These are phyloP conservation scores for Heliothis virescens DNA, from an alignment of 1,140 invertebrate species.

Conservation along the genomic window DNA sequence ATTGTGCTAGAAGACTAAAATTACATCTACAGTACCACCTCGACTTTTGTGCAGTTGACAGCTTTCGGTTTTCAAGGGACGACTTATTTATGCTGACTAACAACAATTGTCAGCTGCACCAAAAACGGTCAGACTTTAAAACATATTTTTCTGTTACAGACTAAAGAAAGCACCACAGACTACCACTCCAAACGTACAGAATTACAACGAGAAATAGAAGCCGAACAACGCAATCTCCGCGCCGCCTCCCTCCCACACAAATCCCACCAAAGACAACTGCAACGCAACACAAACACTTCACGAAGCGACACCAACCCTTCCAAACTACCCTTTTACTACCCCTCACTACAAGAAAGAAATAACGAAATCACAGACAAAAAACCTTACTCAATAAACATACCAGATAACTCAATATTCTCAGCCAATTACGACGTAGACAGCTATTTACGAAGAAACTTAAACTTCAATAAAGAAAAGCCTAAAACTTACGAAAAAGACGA, in stretches of 20 bases:
- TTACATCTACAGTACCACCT: no score
- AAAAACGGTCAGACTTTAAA: no score
- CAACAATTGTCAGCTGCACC: no score
- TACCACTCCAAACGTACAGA: constrained; percentile 79
- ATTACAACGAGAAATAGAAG: constrained; percentile 83
- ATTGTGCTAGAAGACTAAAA: no score
- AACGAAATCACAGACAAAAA: constrained; percentile 48
- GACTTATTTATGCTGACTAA: background rate
- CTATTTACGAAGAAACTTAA: constrained; percentile 77
- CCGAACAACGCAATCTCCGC: constrained; percentile 72
- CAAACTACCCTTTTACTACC: constrained; percentile 63
- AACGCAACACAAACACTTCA: constrained; percentile 47
- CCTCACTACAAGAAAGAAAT: constrained; percentile 28
- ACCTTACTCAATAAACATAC: constrained; percentile 75
- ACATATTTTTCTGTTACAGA: constrained; percentile 64
- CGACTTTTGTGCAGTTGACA: no score
- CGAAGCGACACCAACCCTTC: constrained; percentile 41
- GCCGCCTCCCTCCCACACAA: constrained; percentile 60
- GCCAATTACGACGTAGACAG: constrained; percentile 77
- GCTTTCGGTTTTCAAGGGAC: no score
- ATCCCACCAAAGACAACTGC: constrained; percentile 5
- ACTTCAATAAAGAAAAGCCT: constrained; percentile 64
- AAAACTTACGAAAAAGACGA: constrained; percentile 35
- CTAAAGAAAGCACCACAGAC: constrained; percentile 83
- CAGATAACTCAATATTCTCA: constrained; percentile 75